These are phyloP conservation scores for Balaenoptera acutorostrata DNA, from an alignment of 2,113 vertebrate species.

Conservation along the genomic window DNA sequence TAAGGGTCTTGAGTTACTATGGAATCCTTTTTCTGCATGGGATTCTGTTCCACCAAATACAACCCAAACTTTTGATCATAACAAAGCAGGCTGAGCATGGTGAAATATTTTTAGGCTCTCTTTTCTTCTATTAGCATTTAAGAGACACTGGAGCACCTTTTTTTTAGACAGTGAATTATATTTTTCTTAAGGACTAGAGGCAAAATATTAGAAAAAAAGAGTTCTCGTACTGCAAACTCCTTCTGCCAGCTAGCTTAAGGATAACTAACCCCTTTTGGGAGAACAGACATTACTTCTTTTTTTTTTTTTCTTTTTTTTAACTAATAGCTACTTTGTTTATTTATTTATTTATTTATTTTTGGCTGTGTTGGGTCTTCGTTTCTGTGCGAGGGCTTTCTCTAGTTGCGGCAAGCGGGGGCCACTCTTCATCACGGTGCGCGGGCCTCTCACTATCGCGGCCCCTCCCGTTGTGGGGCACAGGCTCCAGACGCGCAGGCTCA, in stretches of 20 bases:
- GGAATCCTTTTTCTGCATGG: background rate
- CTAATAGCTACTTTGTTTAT: too few species aligned
- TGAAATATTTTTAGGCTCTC: background rate
- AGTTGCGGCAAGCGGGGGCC: too few species aligned
- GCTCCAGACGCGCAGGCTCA: too few species aligned
- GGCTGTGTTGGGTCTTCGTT: too few species aligned
- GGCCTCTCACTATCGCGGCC: too few species aligned
- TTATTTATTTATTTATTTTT: too few species aligned
- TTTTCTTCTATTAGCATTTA: slow-evolving; percentile 16
- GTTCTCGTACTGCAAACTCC: background rate
- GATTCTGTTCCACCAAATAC: slow-evolving; percentile 17
- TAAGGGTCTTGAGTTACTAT: background rate
- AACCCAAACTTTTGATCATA: background rate
- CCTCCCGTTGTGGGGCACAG: too few species aligned
- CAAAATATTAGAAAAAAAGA: background rate
- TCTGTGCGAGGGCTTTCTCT: too few species aligned
- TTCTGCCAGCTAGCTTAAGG: background rate
- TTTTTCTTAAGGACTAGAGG: background rate
- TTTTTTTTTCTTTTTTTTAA: too few species aligned
- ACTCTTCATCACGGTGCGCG: too few species aligned
- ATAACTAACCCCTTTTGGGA: background rate
- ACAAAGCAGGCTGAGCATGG: background rate
- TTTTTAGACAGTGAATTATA: background rate
- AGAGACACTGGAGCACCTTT: background rate
- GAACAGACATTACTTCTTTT: background rate